Conservation (phyloP, 2,797 vertebrate genomes). For the Dendrocincla fuliginosa region DNA sequence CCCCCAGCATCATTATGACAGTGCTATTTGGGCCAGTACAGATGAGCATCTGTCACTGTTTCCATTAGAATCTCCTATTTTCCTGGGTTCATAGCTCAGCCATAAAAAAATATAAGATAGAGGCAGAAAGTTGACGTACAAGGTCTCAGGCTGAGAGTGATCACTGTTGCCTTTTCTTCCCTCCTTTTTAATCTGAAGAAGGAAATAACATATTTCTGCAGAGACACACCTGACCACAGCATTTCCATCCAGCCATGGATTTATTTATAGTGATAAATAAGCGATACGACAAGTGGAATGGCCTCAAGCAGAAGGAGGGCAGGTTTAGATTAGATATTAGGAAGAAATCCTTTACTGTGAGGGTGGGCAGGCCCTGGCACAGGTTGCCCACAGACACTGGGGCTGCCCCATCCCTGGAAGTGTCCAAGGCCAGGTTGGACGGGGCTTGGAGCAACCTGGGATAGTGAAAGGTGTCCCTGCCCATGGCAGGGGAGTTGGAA, state of each 20-base stretch:
- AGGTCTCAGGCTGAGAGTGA: neutral
- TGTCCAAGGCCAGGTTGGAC: neutral
- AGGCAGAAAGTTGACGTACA: slow-evolving; percentile 6
- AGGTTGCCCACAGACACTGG: neutral
- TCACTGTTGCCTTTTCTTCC: neutral
- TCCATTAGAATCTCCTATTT: slow-evolving; percentile 53
- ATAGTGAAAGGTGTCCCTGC: neutral
- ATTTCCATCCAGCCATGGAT: neutral
- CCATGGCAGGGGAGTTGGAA: neutral
- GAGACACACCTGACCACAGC: neutral
- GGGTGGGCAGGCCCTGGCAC: neutral
- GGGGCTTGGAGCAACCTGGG: neutral
- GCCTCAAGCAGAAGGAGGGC: neutral
- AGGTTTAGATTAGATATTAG: neutral
- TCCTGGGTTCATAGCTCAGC: slow-evolving; percentile 8
- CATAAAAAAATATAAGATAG: slow-evolving; percentile 40
- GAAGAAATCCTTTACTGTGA: neutral
- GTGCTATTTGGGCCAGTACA: neutral
- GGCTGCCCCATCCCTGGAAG: neutral
- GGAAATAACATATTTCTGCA: neutral
- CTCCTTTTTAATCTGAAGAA: neutral
- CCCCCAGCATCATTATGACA: slow-evolving; percentile 18
- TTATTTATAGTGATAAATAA: neutral
- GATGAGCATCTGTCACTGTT: slow-evolving; percentile 57
- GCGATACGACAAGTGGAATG: neutral